Evolutionary conservation across 2,888 invertebrate genomes (phyloP).

Genomic region (Pediacus dermestoides): DNA sequence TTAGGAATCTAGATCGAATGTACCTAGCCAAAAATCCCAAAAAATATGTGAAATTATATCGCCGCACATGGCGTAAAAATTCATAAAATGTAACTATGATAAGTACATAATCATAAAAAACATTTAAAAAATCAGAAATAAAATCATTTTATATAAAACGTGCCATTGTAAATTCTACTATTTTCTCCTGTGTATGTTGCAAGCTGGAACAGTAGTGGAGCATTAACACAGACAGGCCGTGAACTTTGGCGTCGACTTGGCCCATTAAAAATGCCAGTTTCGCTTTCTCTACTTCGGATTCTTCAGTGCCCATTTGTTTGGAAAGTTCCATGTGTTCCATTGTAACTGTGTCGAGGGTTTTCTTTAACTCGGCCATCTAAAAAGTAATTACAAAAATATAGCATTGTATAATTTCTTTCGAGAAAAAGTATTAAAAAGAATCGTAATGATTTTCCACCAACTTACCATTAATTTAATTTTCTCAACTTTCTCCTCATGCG

Average conservation of each 20-base stretch:
- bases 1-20: too few species aligned
- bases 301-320: slow-evolving; percentile 48
- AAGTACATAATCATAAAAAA: too few species aligned
- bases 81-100: too few species aligned
- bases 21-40: too few species aligned
- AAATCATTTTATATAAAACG: too few species aligned
- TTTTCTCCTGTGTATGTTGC: slow-evolving; percentile 63
- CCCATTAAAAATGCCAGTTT: slow-evolving; percentile 52
- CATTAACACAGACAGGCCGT: slow-evolving; percentile 88
- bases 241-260: slow-evolving; percentile 81
- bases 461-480: slow-evolving; percentile 86
- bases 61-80: too few species aligned
- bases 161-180: slow-evolving; percentile 40
- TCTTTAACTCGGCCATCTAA: slow-evolving; percentile 72
- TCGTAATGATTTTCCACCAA: too few species aligned
- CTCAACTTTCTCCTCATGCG: slow-evolving; percentile 64
- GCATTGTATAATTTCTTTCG: too few species aligned
- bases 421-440: too few species aligned
- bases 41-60: too few species aligned
- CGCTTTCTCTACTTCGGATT: slow-evolving; percentile 49
- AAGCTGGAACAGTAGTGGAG: slow-evolving; percentile 92
- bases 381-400: too few species aligned
- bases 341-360: slow-evolving; percentile 71
- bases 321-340: slow-evolving; percentile 54
- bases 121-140: too few species aligned